Percentiles rank a stretch among this genome's conserved stretches.
These are phyloP conservation scores for Megamerina dolium DNA, from an alignment of 2,888 invertebrate species.

Conservation along the genomic window DNA sequence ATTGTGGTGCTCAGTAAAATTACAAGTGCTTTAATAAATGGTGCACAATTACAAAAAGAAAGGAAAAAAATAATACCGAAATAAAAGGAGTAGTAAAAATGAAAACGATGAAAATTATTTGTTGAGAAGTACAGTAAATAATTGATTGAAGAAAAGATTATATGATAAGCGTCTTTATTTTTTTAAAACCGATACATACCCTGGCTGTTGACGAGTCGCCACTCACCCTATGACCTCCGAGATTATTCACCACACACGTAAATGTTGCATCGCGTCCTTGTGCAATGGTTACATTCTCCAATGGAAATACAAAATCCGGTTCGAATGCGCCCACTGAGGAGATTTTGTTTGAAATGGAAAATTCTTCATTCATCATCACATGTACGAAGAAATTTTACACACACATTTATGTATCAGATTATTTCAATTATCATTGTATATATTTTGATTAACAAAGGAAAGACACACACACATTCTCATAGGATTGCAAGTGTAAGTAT, in stretches of 20 bases:
- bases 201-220: constrained; percentile 72
- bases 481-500: too few relatives aligned
- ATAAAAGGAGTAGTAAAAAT: constrained; percentile 4
- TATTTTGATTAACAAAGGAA: too few relatives aligned
- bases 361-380: constrained; percentile 32
- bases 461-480: too few relatives aligned
- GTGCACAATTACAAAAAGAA: too few relatives aligned
- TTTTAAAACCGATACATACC: constrained; percentile 66
- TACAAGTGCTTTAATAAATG: too few relatives aligned
- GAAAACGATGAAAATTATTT: constrained; percentile 1
- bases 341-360: constrained; percentile 45
- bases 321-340: constrained; percentile 60
- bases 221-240: constrained; percentile 82
- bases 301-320: constrained; percentile 67
- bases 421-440: neutral
- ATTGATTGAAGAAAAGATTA: too few relatives aligned
- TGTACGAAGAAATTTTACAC: neutral
- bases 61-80: neutral
- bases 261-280: constrained; percentile 73
- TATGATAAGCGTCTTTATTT: too few relatives aligned
- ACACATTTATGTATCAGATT: neutral
- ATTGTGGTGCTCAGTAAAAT: too few relatives aligned
- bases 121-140: too few relatives aligned
- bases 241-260: constrained; percentile 73
- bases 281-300: constrained; percentile 72